Percentiles rank a stretch among this genome's conserved stretches.
phyloP scores from a whole-genome alignment of 2,888 invertebrate species.

The Gastrophysa polygoni region DNA sequence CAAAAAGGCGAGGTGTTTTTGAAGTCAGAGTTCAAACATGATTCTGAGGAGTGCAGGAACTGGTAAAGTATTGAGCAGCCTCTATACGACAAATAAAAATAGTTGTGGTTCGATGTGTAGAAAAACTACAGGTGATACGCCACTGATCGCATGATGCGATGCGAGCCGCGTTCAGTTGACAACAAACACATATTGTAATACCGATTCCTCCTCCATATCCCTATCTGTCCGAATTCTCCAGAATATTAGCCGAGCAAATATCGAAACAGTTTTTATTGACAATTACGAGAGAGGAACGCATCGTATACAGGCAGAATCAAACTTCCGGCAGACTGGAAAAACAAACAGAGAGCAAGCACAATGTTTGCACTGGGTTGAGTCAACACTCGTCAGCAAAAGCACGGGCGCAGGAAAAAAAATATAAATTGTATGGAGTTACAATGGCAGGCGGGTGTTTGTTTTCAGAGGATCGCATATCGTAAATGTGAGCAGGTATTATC shows the following conservation, averaged over 20 bases:
- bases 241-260: not conserved
- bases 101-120: too few relatives aligned
- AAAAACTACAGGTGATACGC: too few relatives aligned
- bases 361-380: slow-evolving; percentile 52
- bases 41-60: too few relatives aligned
- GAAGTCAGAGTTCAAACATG: too few relatives aligned
- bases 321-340: slow-evolving; percentile 52
- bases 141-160: too few relatives aligned
- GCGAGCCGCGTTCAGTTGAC: not conserved
- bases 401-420: slow-evolving; percentile 23
- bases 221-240: slow-evolving; percentile 16
- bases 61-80: too few relatives aligned
- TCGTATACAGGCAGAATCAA: slow-evolving; percentile 42
- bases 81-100: too few relatives aligned
- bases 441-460: slow-evolving; percentile 46
- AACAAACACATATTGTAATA: too few relatives aligned
- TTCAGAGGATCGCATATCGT: slow-evolving; percentile 43
- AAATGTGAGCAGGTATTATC: not conserved
- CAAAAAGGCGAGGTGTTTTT: too few relatives aligned
- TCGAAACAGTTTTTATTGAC: slow-evolving; percentile 40
- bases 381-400: slow-evolving; percentile 55
- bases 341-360: slow-evolving; percentile 51
- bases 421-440: slow-evolving; percentile 42
- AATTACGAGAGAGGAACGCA: slow-evolving; percentile 41
- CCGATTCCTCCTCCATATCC: slow-evolving; percentile 3